Base-by-base conservation (phyloP, 2,113 vertebrate species). In the Argyrosomus japonicus region DNA sequence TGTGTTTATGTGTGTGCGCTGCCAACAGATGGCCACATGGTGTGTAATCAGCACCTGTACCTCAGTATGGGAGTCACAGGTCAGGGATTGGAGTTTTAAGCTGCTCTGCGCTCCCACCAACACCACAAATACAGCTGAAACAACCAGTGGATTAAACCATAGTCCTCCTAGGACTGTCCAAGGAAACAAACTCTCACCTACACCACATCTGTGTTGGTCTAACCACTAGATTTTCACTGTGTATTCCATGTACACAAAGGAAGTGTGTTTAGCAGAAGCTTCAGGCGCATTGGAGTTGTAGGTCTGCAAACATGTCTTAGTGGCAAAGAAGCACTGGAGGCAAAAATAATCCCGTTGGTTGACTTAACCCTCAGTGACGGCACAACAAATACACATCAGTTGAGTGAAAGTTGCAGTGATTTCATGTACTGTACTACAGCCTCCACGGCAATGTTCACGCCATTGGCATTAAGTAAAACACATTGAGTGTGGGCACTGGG, bases 41-140 rank as follows among this genome's bases (percentile, higher is more conserved):
- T 78, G 87, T 79, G 79, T 82, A 69, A 88, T 92, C 82, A 86
- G 40, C 81, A 80, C 68, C 82, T 86, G 50, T 23, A 83, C 45
- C 81, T 80, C 78, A 19, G 56, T 48, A 81, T 64, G 58, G 60
- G 73, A 69, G 85, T 79, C 81, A 83, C n/a, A 62, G 81, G 85
- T 87, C 85, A 88, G 57, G 75, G 79, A 79, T 67, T 82, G 71
- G 40, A 74, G 79, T 64, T 69, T 68, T 83, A 77, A 79, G 15
- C 82, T 73, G 75, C 60, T 82, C 68, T 53, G n/a, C 14, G 18
- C 47, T 70, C 63, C 67, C 68, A 74, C 83, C 40, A 48, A 48
- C 27, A 53, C 10, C 23, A 36, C 19, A 63, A 81, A 77, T 62
- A 71, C 72, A 71, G 62, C 68, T 76, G 77, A 76, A 50, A 84